Base-by-base conservation (phyloP, 2,113 vertebrate species). In the Willisornis vidua region DNA sequence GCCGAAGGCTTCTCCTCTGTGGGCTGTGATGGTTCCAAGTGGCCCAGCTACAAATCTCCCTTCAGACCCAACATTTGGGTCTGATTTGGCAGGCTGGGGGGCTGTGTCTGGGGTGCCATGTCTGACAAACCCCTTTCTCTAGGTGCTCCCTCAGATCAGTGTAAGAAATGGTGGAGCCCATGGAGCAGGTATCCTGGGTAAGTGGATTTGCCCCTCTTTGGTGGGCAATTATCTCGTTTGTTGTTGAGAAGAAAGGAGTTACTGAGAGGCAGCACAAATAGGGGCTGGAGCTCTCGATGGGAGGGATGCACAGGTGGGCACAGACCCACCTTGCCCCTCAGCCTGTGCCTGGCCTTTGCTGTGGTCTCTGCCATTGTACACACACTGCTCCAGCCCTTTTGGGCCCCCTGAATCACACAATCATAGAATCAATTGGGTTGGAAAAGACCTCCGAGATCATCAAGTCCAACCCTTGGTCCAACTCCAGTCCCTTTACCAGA, bases 111-210 rank as follows among this genome's bases (percentile, higher is more conserved):
- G 18, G 78, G 35, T 83, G 59, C 79, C 3, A 1, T 85, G 72
- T 95, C 81, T 98, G 89, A 96, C 81, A 86, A 89, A 71, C 80
- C 61, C 80, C 78, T n/a, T 96, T 96, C 58, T 97, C 46, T 96
- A 99, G 99, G 97, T 99, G 80, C 97, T 99, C 63, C 99, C 99
- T 97, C 98, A 99, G 98, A 97, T 99, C 93, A 97, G 77, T 51
- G 95, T 99, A 95, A 98, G 97, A 79, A 96, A 98, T 10, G 99
- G 99, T 94, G 99, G 99, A 75, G 52, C 73, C 31, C 97, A 98
- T 0, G 99, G 99, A 84, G 99, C 99, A 5, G 99, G 99, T 89
- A 96, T 99, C 90, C 97, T 99, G 28, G 99, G 99, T 99, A 95
- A 98, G 98, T 97, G 24, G 13, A 31, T 45, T 79, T 22, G 8